phyloP scores from a whole-genome alignment of 2,797 vertebrate genomes.

The Coracias cyanogaster region DNA sequence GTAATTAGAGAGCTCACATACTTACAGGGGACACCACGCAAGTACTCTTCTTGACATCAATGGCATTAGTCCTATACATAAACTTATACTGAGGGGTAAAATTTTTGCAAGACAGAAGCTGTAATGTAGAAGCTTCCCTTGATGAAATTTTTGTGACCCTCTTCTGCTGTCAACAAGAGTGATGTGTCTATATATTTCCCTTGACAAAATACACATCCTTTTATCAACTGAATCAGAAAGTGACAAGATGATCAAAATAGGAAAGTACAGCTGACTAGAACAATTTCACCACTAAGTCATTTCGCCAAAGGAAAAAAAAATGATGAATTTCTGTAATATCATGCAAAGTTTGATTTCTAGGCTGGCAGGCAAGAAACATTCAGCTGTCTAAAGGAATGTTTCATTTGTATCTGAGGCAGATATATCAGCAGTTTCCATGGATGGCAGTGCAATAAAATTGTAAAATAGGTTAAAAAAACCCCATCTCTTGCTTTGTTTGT shows the following conservation, averaged over 20 bases:
- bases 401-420: slow-evolving; percentile 51
- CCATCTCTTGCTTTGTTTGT: background rate
- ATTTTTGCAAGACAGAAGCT: slow-evolving; percentile 25
- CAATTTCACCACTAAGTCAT: slow-evolving; percentile 67
- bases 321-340: slow-evolving; percentile 67
- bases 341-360: slow-evolving; percentile 66
- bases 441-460: slow-evolving; percentile 26
- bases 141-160: slow-evolving; percentile 74
- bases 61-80: background rate
- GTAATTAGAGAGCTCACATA: background rate
- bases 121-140: slow-evolving; percentile 47
- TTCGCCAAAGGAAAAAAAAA: slow-evolving; percentile 52
- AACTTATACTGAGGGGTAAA: background rate
- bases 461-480: background rate
- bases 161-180: slow-evolving; percentile 69
- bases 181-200: slow-evolving; percentile 71
- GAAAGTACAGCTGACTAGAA: slow-evolving; percentile 73
- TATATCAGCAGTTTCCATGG: slow-evolving; percentile 24
- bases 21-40: background rate
- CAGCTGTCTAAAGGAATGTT: slow-evolving; percentile 46
- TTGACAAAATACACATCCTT: slow-evolving; percentile 75
- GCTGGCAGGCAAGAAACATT: slow-evolving; percentile 52
- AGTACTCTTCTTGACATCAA: background rate
- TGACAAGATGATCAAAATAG: slow-evolving; percentile 77
- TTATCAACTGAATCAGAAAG: slow-evolving; percentile 76